phyloP scores from a whole-genome alignment of 2,888 invertebrate species.

The Oligia strigilis region DNA sequence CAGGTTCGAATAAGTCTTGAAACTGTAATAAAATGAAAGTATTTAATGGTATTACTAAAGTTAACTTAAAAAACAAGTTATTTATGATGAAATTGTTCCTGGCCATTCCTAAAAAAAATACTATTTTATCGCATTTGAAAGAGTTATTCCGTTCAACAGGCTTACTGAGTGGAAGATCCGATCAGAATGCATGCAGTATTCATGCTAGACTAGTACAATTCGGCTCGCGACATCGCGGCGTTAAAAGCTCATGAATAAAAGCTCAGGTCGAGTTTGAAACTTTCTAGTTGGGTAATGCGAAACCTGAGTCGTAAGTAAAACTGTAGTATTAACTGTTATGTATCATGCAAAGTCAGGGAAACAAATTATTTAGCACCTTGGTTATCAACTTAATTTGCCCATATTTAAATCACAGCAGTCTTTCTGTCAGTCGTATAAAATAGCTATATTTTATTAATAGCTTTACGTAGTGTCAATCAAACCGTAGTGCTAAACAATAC shows the following conservation, averaged over 20 bases:
- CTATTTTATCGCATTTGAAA: neutral
- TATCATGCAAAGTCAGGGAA: neutral
- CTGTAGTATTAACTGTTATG: neutral
- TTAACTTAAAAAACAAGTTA: neutral
- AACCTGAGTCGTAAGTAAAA: neutral
- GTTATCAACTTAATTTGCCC: neutral
- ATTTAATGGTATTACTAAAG: neutral
- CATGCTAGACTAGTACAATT: conserved; percentile 13
- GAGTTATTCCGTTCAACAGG: neutral
- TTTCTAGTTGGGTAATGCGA: neutral
- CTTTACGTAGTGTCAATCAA: no score
- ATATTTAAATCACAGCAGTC: neutral
- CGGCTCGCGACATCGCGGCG: conserved; percentile 3
- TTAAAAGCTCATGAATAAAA: conserved; percentile 18
- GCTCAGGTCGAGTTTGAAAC: neutral
- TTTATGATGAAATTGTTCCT: neutral
- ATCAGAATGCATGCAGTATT: conserved; percentile 20
- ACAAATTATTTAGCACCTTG: neutral
- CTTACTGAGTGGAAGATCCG: neutral
- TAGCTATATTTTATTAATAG: no score
- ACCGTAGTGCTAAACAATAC: neutral
- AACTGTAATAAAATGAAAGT: conserved; percentile 74
- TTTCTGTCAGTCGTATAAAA: neutral
- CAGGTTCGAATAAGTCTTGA: conserved; percentile 90
- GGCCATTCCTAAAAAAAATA: neutral